Conservation (phyloP, 2,113 vertebrate genomes). For the Antigone vipio region DNA sequence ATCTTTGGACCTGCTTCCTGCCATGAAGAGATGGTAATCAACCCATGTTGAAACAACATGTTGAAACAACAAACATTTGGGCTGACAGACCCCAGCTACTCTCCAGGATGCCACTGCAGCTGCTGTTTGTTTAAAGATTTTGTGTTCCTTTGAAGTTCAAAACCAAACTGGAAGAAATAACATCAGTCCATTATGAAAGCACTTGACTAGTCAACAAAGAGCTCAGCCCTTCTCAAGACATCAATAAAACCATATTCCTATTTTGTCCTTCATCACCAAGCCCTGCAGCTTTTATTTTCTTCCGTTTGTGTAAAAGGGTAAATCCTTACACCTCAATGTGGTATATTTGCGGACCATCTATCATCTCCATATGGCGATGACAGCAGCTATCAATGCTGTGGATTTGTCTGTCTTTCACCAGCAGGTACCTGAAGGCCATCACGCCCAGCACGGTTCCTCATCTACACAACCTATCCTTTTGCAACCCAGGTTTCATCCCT, state of each 20-base stretch:
- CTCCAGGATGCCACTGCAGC: conserved; percentile 23
- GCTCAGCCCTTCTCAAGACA: background rate
- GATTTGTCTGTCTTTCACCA: background rate
- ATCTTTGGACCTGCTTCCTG: background rate
- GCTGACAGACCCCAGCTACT: background rate
- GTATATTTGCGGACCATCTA: background rate
- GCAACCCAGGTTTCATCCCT: background rate
- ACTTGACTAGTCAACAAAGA: background rate
- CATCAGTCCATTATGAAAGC: background rate
- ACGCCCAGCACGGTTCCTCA: background rate
- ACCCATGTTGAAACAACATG: background rate
- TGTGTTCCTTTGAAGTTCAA: conserved; percentile 31
- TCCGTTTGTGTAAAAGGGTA: background rate
- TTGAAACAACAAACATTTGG: background rate
- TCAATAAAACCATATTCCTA: background rate
- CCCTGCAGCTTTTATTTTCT: background rate
- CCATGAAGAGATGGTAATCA: background rate
- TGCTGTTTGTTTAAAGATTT: conserved; percentile 16
- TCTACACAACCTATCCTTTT: background rate
- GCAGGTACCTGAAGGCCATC: background rate
- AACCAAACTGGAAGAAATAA: conserved; percentile 4
- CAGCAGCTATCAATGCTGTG: background rate
- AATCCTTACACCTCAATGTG: background rate
- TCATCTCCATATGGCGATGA: background rate
- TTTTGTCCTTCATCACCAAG: background rate